phyloP scores from a whole-genome alignment of 2,113 vertebrate genomes.

The Sciurus niger region DNA sequence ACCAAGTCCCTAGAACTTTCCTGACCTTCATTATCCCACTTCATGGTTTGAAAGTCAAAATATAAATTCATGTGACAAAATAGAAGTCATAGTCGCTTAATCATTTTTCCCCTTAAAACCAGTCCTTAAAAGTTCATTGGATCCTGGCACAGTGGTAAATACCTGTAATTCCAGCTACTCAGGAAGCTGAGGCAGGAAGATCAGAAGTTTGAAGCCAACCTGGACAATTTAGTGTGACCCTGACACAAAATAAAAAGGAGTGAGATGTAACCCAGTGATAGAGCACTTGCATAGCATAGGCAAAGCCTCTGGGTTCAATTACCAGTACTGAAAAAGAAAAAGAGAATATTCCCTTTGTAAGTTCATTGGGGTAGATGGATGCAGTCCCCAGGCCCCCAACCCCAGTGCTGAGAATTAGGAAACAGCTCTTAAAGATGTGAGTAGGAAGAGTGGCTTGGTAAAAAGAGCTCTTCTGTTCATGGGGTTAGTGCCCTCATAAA shows the following conservation, averaged over 20 bases:
- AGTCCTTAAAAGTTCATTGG: neutral
- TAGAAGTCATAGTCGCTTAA: neutral
- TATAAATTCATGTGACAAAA: conserved; percentile 50
- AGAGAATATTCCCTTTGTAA: too few species aligned
- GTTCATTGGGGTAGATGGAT: neutral
- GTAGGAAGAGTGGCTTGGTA: neutral
- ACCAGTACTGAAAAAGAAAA: too few species aligned
- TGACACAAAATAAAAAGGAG: too few species aligned
- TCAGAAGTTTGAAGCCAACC: too few species aligned
- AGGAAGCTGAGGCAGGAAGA: too few species aligned
- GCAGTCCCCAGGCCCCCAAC: neutral
- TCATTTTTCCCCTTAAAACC: neutral
- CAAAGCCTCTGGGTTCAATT: too few species aligned
- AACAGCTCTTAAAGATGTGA: neutral
- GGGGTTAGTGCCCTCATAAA: neutral
- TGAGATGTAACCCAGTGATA: too few species aligned
- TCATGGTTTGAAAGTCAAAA: conserved; percentile 17
- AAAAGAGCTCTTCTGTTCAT: neutral
- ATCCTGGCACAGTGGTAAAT: too few species aligned
- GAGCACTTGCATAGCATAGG: too few species aligned
- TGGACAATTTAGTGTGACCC: too few species aligned
- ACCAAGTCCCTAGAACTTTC: neutral
- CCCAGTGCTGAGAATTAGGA: too few species aligned
- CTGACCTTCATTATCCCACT: neutral
- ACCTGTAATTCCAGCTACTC: too few species aligned